These are phyloP conservation scores for Conus betulinus DNA, from an alignment of 1,140 invertebrate species.

Conservation along the genomic window DNA sequence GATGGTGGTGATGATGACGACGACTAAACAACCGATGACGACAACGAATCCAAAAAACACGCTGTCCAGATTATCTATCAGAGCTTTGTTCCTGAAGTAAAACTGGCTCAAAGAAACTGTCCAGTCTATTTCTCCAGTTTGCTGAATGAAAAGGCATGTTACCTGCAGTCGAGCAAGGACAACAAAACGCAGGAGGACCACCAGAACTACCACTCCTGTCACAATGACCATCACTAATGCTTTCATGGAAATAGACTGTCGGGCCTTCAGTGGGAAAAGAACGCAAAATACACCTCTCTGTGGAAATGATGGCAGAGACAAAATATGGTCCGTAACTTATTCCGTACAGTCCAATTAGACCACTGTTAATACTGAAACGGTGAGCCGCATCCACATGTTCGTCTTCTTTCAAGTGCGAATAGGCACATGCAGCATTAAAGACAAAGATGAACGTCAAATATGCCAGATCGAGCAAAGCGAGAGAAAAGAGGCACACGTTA, in stretches of 20 bases:
- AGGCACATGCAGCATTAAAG: background rate
- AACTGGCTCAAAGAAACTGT: background rate
- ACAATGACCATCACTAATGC: background rate
- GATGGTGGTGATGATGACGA: background rate
- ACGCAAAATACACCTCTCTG: background rate
- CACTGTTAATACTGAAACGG: background rate
- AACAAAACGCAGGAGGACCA: background rate
- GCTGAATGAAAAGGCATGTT: background rate
- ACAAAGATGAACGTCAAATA: background rate
- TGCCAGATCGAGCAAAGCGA: background rate
- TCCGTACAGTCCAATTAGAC: background rate
- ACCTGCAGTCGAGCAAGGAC: background rate
- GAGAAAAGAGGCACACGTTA: slow-evolving; percentile 18
- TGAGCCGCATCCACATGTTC: background rate
- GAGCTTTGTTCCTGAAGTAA: background rate
- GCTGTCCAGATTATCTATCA: too few species aligned
- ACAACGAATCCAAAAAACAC: too few species aligned
- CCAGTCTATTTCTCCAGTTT: background rate
- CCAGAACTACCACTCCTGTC: background rate
- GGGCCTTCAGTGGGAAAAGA: background rate
- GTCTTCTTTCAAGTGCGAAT: too few species aligned
- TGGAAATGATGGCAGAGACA: background rate
- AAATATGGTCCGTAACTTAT: background rate
- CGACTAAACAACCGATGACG: background rate
- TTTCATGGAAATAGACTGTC: background rate